phyloP scores from a whole-genome alignment of 2,113 vertebrate species.

The Hyperopisus bebe region DNA sequence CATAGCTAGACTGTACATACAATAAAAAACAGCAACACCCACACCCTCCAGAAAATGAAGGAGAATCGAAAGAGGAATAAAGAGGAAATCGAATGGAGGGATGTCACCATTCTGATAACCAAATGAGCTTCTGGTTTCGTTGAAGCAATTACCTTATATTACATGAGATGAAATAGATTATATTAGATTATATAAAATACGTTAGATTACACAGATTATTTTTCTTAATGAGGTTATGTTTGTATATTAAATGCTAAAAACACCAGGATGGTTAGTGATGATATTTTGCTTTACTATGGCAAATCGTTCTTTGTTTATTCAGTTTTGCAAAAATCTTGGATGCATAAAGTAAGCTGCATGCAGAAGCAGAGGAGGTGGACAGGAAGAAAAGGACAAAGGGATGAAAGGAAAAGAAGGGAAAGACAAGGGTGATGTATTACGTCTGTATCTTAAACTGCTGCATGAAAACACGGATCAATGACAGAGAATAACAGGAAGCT shows the following conservation, averaged over 20 bases:
- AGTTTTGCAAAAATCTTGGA: not conserved
- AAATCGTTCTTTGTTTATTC: not conserved
- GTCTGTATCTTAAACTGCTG: not conserved
- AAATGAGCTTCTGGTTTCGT: not conserved
- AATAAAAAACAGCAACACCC: not conserved
- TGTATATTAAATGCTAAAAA: not conserved
- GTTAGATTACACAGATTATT: not conserved
- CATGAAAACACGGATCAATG: not conserved
- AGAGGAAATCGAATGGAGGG: not conserved
- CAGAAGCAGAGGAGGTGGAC: constrained; percentile 7
- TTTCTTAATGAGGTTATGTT: not conserved
- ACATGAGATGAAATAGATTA: not conserved
- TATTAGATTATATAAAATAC: not conserved
- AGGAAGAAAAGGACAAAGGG: constrained; percentile 13
- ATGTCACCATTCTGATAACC: not conserved
- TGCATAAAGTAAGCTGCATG: not conserved
- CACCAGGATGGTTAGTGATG: not conserved
- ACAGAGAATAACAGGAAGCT: constrained; percentile 27
- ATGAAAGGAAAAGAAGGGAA: not conserved
- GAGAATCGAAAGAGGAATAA: constrained; percentile 38
- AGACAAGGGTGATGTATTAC: not conserved
- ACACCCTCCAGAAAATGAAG: constrained; percentile 45
- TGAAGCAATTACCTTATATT: not conserved
- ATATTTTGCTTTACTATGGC: not conserved
- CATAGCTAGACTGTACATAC: not conserved